Base-by-base conservation (phyloP, 2,113 vertebrate genomes). In the Sander lucioperca region DNA sequence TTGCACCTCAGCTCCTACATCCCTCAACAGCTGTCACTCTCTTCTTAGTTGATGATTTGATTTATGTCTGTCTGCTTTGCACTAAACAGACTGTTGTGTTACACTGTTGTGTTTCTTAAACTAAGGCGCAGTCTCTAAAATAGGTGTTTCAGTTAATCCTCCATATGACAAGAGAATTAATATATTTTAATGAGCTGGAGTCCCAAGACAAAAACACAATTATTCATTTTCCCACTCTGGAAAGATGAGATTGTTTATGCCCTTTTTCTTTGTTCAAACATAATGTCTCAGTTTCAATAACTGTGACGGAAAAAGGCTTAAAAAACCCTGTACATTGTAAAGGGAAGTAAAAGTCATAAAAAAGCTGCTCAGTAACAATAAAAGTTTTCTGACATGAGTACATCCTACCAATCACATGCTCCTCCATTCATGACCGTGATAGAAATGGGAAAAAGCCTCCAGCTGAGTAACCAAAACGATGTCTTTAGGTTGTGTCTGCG, bases 1-100 rank as follows among this genome's bases (percentile, higher is more conserved):
- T 73, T 36, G 36, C 61, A 71, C 64, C 48, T 77, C 62, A 16
- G 61, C 62, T 74, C 48, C 53, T 8, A 79, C 45, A 14, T 75
- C 39, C n/a, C 48, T 12, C 2, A 51, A 80, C 77, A 87, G 77
- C 64, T 84, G 79, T 69, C 57, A 54, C 53, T 84, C 19, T 68
- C 57, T 77, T 75, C 66, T 16, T 9, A 19, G 56, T 6, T 19
- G 21, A 64, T 72, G 61, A 59, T 79, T 78, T 79, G 65, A 72
- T 76, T 61, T 51, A 63, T 25, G 68, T 79, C 82, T 50, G 15
- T 62, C 30, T 47, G 12, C 54, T 80, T 78, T 75, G 50, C 23
- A 54, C 67, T 33, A 12, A 58, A 80, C 48, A 78, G 25, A 0
- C 25, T 48, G 67, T 43, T 21, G 15, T 67, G 63, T n/a, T 12